phyloP scores from a whole-genome alignment of 2,113 vertebrate species.

The Tonatia bakeri region DNA sequence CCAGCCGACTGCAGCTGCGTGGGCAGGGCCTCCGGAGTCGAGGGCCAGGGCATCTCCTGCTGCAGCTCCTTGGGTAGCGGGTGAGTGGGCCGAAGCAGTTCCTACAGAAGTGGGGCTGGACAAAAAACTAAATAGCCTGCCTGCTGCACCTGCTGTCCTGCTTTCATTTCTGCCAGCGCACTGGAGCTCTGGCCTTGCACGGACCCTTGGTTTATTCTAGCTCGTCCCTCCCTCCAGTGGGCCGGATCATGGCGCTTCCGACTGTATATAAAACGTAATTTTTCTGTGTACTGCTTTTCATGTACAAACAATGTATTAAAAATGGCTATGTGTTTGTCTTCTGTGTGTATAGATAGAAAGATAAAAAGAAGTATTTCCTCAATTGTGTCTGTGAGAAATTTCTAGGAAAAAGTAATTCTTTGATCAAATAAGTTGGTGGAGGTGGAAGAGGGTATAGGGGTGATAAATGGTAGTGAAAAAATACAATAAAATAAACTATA shows the following conservation, averaged over 20 bases:
- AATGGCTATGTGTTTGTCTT: neutral
- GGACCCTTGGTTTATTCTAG: neutral
- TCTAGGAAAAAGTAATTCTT: neutral
- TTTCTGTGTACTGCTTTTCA: neutral
- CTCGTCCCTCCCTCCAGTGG: neutral
- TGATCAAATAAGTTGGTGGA: neutral
- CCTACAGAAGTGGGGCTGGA: neutral
- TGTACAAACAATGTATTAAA: neutral
- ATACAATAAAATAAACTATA: too few relatives aligned
- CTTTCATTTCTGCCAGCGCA: neutral
- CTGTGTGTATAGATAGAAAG: neutral
- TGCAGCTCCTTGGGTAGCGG: accelerated
- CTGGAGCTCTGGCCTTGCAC: neutral
- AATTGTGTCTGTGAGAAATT: neutral
- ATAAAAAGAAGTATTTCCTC: neutral
- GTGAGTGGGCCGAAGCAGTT: neutral
- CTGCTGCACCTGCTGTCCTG: neutral
- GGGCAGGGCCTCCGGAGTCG: neutral
- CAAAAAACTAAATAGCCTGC: neutral
- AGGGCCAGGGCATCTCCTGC: neutral
- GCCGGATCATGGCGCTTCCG: neutral
- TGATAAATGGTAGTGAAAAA: too few relatives aligned
- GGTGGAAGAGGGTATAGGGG: too few relatives aligned
- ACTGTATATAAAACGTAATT: too few relatives aligned
- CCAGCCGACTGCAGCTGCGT: neutral